phyloP scores from a whole-genome alignment of 1,140 invertebrate species.

The Orchestia grillus region DNA sequence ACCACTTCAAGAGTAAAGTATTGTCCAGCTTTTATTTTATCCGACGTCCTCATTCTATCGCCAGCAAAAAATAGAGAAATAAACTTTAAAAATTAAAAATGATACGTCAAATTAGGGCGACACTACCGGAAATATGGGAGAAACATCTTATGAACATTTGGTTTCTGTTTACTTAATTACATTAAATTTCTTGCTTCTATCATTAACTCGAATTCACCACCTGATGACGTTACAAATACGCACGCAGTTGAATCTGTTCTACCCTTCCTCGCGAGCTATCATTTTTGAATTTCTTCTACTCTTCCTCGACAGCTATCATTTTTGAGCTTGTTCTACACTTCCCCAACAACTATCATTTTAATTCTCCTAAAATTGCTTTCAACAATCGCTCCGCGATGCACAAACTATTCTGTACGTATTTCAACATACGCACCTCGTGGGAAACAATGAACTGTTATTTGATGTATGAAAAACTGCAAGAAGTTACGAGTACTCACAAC shows the following conservation, averaged over 20 bases:
- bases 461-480: background rate
- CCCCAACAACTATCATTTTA: background rate
- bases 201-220: too few relatives aligned
- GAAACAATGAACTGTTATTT: background rate
- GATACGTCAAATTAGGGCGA: background rate
- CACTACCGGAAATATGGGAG: background rate
- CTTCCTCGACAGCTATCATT: too few relatives aligned
- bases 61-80: background rate
- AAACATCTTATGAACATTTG: background rate
- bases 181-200: too few relatives aligned
- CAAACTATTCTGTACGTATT: background rate
- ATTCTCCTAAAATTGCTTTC: background rate
- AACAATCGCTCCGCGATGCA: background rate
- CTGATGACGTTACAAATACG: too few relatives aligned
- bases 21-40: background rate
- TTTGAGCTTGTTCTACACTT: too few relatives aligned
- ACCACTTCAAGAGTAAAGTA: background rate
- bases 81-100: background rate
- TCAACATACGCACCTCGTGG: background rate
- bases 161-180: too few relatives aligned
- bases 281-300: too few relatives aligned
- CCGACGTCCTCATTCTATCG: background rate
- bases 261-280: too few relatives aligned
- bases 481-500: background rate
- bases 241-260: too few relatives aligned